Conservation (phyloP, 2,113 vertebrate genomes). For the Cynocephalus volans region DNA sequence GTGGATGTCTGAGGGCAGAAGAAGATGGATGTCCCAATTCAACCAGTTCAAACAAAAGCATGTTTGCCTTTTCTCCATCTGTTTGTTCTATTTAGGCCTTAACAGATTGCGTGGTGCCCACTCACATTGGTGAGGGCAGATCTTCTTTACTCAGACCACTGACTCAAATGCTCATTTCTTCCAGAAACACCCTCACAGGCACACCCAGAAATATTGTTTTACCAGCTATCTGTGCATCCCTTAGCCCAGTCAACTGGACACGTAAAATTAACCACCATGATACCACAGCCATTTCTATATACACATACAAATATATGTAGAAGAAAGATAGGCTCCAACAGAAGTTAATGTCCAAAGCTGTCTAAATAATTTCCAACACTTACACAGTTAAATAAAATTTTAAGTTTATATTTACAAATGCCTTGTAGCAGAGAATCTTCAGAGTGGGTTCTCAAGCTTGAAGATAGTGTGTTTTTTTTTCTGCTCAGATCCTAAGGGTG, state of each 20-base stretch:
- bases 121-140: neutral
- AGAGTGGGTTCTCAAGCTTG: neutral
- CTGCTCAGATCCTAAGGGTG: neutral
- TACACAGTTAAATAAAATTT: neutral
- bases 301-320: too few species aligned
- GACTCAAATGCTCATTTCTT: neutral
- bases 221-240: neutral
- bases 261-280: too few species aligned
- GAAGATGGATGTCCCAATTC: too few species aligned
- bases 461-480: neutral
- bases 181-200: neutral
- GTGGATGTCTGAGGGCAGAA: neutral
- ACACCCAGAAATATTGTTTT: neutral
- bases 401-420: neutral
- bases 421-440: neutral
- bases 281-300: neutral
- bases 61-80: neutral
- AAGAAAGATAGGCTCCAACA: neutral
- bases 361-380: neutral
- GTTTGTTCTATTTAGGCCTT: neutral
- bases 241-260: neutral
- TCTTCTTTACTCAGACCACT: neutral
- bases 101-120: neutral
- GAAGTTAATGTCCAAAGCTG: neutral
- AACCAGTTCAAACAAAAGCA: neutral